Percentiles rank a stretch among this genome's conserved stretches.
Evolutionary conservation across 2,888 invertebrate genomes (phyloP).

Genomic region (Colletes collaris): DNA sequence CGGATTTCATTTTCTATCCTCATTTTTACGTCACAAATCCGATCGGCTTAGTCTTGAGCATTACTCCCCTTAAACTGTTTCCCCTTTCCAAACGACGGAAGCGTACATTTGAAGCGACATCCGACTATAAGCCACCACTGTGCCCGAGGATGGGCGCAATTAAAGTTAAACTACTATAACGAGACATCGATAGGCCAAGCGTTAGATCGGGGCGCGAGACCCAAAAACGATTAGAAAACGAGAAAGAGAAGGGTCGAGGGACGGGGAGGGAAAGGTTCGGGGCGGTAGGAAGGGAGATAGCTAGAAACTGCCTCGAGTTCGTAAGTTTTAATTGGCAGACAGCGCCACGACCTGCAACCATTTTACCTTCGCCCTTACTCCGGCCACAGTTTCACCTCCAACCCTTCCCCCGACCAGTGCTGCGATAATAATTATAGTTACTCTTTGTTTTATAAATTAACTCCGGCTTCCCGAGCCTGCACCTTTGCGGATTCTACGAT

Average conservation of each 20-base stretch:
- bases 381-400: slow-evolving; percentile 35
- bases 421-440: slow-evolving; percentile 73
- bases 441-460: slow-evolving; percentile 77
- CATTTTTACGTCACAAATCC: slow-evolving; percentile 13
- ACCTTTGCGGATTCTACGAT: slow-evolving; percentile 47
- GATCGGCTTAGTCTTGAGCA: slow-evolving; percentile 8
- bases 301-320: slow-evolving; percentile 62
- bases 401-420: slow-evolving; percentile 35
- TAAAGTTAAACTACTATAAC: slow-evolving; percentile 69
- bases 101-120: slow-evolving; percentile 29
- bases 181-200: slow-evolving; percentile 62
- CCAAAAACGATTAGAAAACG: slow-evolving; percentile 61
- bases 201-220: slow-evolving; percentile 46
- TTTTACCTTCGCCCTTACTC: slow-evolving; percentile 43
- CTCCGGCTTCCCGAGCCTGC: slow-evolving; percentile 46
- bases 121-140: slow-evolving; percentile 27
- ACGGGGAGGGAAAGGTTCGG: background rate
- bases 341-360: slow-evolving; percentile 56
- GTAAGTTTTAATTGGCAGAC: slow-evolving; percentile 75
- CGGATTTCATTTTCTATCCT: background rate
- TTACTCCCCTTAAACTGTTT: slow-evolving; percentile 5
- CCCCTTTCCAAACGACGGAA: background rate
- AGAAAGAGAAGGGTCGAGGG: slow-evolving; percentile 26
- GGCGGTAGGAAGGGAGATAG: slow-evolving; percentile 33
- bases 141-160: slow-evolving; percentile 45